phyloP scores from a whole-genome alignment of 2,797 vertebrate species.

The Threskiornis aethiopicus region DNA sequence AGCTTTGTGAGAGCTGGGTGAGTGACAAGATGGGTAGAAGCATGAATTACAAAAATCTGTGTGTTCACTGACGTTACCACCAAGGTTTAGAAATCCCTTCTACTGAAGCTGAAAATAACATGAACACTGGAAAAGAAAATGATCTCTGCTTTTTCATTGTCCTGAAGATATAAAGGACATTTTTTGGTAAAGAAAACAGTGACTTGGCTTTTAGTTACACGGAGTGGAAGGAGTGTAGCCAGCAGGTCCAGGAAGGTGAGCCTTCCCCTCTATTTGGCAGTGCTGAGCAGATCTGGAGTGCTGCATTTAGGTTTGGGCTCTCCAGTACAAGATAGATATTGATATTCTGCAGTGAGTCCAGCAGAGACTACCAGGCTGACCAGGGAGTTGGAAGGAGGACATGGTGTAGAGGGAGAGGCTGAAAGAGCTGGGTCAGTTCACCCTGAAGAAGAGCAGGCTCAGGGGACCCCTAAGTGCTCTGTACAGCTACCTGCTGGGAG shows the following conservation, averaged over 20 bases:
- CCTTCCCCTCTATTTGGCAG: not conserved
- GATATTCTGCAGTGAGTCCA: not conserved
- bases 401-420: rapidly evolving
- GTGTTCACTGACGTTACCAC: not conserved
- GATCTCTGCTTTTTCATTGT: not conserved
- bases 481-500: not conserved
- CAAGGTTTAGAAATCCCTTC: not conserved
- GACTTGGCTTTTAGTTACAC: not conserved
- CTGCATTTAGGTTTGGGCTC: not conserved
- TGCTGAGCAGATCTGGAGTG: not conserved
- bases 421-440: not conserved
- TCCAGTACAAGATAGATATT: not conserved
- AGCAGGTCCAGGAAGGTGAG: not conserved
- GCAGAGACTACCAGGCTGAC: not conserved
- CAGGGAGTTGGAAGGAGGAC: not conserved
- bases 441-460: not conserved
- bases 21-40: not conserved
- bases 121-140: not conserved
- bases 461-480: not conserved
- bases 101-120: not conserved
- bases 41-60: not conserved
- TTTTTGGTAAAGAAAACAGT: not conserved
- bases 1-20: not conserved
- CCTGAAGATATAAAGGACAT: not conserved
- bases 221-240: not conserved